phyloP scores from a whole-genome alignment of 2,113 vertebrate genomes.

The Benitochromis conjunctus region DNA sequence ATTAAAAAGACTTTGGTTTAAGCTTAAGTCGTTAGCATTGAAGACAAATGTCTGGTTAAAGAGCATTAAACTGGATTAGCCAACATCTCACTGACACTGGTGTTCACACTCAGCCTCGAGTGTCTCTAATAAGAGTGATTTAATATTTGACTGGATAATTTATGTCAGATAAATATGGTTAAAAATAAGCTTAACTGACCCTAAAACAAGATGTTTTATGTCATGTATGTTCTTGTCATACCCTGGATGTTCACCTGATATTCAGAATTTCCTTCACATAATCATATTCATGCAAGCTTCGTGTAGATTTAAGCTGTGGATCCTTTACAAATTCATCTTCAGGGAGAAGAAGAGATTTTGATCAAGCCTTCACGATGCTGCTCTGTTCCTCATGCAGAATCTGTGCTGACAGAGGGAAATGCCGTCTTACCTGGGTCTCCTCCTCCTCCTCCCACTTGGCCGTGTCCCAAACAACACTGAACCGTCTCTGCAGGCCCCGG shows the following conservation, averaged over 20 bases:
- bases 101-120: background rate
- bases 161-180: background rate
- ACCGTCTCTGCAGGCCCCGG: background rate
- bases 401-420: background rate
- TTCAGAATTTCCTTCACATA: background rate
- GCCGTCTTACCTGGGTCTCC: background rate
- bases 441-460: background rate
- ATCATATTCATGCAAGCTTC: fast-evolving
- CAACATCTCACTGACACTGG: background rate
- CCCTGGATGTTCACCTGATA: background rate
- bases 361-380: background rate
- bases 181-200: background rate
- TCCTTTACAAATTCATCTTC: background rate
- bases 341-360: background rate
- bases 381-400: background rate
- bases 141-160: background rate
- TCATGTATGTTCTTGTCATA: background rate
- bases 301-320: background rate
- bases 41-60: background rate
- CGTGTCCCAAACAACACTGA: background rate
- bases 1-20: background rate
- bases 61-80: background rate
- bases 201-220: background rate
- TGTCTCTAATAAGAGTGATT: background rate
- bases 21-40: background rate